Conservation (phyloP, 2,113 vertebrate species). For the Ophthalmolycus amberensis region DNA sequence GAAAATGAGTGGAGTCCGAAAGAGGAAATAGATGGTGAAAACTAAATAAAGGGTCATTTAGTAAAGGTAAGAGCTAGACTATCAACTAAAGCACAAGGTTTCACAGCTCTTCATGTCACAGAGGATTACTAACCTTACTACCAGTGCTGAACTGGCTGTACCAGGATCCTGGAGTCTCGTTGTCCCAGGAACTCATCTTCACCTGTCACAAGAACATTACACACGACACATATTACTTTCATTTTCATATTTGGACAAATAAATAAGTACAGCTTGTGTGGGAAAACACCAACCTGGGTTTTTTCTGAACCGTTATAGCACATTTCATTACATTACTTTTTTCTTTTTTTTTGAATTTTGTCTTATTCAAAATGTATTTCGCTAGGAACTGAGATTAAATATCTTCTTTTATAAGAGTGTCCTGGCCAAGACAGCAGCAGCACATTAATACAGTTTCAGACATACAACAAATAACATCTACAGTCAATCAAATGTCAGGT, state of each 20-base stretch:
- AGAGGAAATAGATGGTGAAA: background rate
- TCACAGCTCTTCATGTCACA: background rate
- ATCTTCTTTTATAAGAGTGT: too few species aligned
- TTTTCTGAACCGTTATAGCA: too few species aligned
- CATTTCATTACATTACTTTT: too few species aligned
- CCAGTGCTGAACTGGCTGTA: constrained; percentile 86
- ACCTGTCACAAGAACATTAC: constrained; percentile 74
- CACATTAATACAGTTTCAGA: too few species aligned
- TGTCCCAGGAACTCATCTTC: constrained; percentile 83
- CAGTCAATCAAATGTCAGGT: too few species aligned
- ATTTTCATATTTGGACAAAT: background rate
- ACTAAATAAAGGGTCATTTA: background rate
- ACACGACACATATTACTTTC: background rate
- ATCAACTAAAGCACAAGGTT: background rate
- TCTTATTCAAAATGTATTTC: too few species aligned
- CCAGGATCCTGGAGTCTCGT: constrained; percentile 84
- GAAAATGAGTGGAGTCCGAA: background rate
- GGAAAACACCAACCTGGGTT: background rate
- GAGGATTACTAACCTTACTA: constrained; percentile 81
- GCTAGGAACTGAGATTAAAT: too few species aligned
- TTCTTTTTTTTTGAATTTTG: too few species aligned
- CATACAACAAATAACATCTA: too few species aligned
- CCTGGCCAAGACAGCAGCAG: too few species aligned
- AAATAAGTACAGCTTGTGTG: background rate
- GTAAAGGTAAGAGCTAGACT: background rate